Base-by-base conservation (phyloP, 2,797 vertebrate genomes). In the Echeneis naucrates region DNA sequence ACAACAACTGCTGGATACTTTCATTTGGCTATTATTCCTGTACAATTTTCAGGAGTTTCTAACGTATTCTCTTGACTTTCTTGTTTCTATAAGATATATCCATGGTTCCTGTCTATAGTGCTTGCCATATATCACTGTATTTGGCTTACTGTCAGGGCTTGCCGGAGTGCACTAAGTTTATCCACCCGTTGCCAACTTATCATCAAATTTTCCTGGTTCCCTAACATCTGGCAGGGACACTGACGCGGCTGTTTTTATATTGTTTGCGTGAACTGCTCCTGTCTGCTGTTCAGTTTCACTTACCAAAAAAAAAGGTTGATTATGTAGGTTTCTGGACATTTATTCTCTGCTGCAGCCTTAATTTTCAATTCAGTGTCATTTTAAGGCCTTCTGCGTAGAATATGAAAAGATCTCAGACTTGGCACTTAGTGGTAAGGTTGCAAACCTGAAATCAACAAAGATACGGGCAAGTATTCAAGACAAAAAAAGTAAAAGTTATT, bases 81-180 rank as follows among this genome's bases (percentile, higher is more conserved):
- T 78, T 35, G 12, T 68, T 33, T 60, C 11, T 66, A 42, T 26
- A 16, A 8, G 30, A 26, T 30, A 63, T 26, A 24, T 42, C 23
- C 14, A 17, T 33, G 42, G 26, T 44, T 30, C 27, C 30, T 21
- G 44, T 24, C 33, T 24, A 45, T 8, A 19, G 21, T 24, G 33
- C 1, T 12, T 47, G 51, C 44, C 14, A 19, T 35, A 30, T 14
- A 35, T 37, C 21, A 12, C 11, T 8, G 53, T n/a, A 60, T 52
- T 69, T 59, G 57, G n/a, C 37, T 45, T 62, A 21, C 23, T 66
- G 42, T 68, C 37, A 64, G 30, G 30, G 30, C 30, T 12, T 60
- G 48, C 21, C 35, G 17, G 10, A 45, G 23, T 33, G 30, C 52
- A 52, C 38, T 47, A 65, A 45, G 27, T 69, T 68, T 56, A 67